These are phyloP conservation scores for Anguilla marmorata DNA, from an alignment of 2,797 vertebrate species.

Conservation along the genomic window DNA sequence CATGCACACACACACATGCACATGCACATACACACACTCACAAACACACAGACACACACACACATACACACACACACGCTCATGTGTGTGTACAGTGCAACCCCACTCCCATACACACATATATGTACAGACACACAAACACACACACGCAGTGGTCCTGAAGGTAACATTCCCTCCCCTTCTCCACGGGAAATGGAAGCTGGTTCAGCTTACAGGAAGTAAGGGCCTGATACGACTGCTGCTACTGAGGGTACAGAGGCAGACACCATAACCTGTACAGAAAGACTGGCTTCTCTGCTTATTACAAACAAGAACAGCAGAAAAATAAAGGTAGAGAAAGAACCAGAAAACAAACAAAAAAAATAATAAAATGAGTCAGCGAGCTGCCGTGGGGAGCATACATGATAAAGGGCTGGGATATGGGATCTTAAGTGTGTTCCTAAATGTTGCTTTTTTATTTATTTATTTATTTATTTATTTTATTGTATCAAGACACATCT, in stretches of 20 bases:
- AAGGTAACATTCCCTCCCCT: neutral
- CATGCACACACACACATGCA: neutral
- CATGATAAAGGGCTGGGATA: neutral
- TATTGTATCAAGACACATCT: neutral
- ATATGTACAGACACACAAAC: neutral
- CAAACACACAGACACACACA: conserved; percentile 13
- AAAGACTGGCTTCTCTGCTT: neutral
- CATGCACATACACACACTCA: conserved; percentile 31
- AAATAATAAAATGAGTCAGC: neutral
- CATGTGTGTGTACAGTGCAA: no score
- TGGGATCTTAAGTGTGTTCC: neutral
- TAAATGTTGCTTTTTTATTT: neutral
- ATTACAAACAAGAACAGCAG: neutral
- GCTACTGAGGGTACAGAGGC: neutral
- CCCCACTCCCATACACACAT: neutral
- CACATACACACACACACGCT: neutral
- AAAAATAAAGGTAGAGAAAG: neutral
- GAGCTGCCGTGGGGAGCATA: neutral
- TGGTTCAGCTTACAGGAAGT: neutral
- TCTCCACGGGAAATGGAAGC: neutral
- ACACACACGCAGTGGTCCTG: neutral
- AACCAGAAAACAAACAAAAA: neutral
- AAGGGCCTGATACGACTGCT: neutral
- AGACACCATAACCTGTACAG: neutral
- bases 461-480: neutral